phyloP scores from a whole-genome alignment of 2,113 vertebrate genomes.

The Thamnophis sirtalis region DNA sequence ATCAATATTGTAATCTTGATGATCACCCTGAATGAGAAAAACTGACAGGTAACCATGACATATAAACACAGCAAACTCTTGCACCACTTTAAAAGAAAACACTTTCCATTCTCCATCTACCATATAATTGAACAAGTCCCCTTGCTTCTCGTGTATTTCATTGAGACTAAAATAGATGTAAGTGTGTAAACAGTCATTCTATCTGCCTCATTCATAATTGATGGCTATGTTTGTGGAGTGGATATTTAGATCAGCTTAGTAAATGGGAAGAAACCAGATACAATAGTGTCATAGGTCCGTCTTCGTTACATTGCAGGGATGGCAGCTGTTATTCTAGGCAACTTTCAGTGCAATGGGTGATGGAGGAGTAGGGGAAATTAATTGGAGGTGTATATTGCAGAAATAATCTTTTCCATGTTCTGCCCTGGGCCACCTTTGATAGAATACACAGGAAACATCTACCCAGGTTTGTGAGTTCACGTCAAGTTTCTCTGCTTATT shows the following conservation, averaged over 20 bases:
- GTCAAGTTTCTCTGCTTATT: neutral
- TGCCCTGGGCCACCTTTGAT: neutral
- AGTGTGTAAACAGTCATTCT: constrained; percentile 69
- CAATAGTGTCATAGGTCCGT: constrained; percentile 61
- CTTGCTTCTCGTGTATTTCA: constrained; percentile 46
- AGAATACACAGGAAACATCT: neutral
- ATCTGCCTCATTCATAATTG: constrained; percentile 82
- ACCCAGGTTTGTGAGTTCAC: neutral
- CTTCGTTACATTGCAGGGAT: constrained; percentile 63
- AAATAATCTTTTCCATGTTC: constrained; percentile 15
- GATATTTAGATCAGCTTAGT: constrained; percentile 56
- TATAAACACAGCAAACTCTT: neutral
- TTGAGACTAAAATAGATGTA: constrained; percentile 70
- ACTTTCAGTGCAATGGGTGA: constrained; percentile 16
- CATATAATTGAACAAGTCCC: constrained; percentile 43
- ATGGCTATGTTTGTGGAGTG: constrained; percentile 76
- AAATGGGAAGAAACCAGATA: constrained; percentile 70
- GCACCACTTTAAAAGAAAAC: neutral
- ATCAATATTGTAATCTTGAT: neutral
- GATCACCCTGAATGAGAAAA: constrained; percentile 4
- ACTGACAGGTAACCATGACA: neutral
- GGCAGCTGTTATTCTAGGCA: constrained; percentile 57
- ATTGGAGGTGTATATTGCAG: constrained; percentile 30
- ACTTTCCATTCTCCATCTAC: constrained; percentile 29
- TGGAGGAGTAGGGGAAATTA: constrained; percentile 51